Evolutionary conservation across 2,113 vertebrate genomes (phyloP), one percentile per base, ranked within the genome.

Genomic region (Oryzias woworae): DNA sequence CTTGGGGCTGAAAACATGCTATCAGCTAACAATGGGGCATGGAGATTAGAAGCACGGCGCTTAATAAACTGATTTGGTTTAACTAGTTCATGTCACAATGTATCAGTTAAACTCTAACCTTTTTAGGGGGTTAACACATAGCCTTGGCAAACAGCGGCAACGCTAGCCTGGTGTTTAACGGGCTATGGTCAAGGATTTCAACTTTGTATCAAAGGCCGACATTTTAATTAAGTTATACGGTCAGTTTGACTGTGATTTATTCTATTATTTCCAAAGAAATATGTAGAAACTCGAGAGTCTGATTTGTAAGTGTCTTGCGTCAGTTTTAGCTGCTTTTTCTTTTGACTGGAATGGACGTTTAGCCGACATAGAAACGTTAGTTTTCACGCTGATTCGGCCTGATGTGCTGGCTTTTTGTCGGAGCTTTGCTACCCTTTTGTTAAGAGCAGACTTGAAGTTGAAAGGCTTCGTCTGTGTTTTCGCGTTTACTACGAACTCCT

Each of bases 11-110:
- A 22, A 53, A 15, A 46, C 57, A 44, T 8, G 73, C 26, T 88
- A 85, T 20, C n/a, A 7, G 88, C 88, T 90, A 90, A 90, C 88
- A 90, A 88, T 90, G 79, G 83, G 64, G 75, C 76, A 36, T n/a
- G 48, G 71, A 78, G 71, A 79, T 75, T 52, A 70, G 46, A 65
- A 72, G 46, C 16, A 42, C 45, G 14, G 28, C 47, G 55, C n/a
- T 61, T 17, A 42, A 45, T 55, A 62, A 55, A 67, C 41, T 28
- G 44, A 24, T 69, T 44, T 48, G n/a, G 18, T 20, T 28, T 17
- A 15, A 70, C 49, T 41, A 43, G 56, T 44, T 53, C 36, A 16
- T 15, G 15, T 22, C 52, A 46, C 15, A 16, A 47, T n/a, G 10
- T 12, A 6, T 42, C 24, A 18, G 0, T 13, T 1, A 0, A 54